Evolutionary conservation across 2,888 invertebrate species (phyloP).

Genomic region (Parnassius smintheus): DNA sequence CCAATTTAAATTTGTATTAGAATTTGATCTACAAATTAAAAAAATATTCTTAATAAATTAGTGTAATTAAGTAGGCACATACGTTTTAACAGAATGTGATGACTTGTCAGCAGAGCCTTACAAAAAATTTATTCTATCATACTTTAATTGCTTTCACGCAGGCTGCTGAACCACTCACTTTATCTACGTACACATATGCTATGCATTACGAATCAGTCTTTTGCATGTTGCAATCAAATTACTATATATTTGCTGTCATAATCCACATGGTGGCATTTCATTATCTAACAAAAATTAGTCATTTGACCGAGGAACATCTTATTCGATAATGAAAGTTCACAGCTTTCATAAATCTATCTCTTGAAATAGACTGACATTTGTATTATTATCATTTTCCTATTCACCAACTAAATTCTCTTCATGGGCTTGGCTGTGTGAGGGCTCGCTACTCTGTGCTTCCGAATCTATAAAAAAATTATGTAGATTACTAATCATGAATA

Average conservation of each 20-base stretch:
- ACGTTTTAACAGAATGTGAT: conserved; percentile 40
- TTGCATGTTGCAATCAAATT: conserved; percentile 52
- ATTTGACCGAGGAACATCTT: conserved; percentile 32
- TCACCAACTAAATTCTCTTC: conserved; percentile 45
- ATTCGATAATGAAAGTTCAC: conserved; percentile 33
- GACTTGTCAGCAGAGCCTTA: conserved; percentile 45
- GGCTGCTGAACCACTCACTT: conserved; percentile 33
- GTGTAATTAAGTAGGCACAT: conserved; percentile 29
- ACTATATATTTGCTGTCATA: conserved; percentile 33
- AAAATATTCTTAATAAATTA: conserved; percentile 24
- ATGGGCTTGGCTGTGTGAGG: conserved; percentile 67
- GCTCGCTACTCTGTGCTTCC: conserved; percentile 60
- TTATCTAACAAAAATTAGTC: conserved; percentile 27
- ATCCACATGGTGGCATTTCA: conserved; percentile 30
- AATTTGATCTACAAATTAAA: conserved; percentile 6
- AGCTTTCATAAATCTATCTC: conserved; percentile 41
- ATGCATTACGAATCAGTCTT: conserved; percentile 65
- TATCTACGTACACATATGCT: conserved; percentile 41
- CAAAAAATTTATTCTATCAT: conserved; percentile 38
- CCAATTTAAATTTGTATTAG: conserved; percentile 2
- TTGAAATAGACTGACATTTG: conserved; percentile 34
- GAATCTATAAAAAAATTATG: conserved; percentile 56
- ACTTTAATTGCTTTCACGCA: conserved; percentile 38
- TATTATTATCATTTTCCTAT: conserved; percentile 31
- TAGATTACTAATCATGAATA: conserved; percentile 7